A percentile compares a stretch with the other conserved stretches of the same genome.
phyloP scores from a whole-genome alignment of 2,888 invertebrate species.

The Sphaeridia pumilis region DNA sequence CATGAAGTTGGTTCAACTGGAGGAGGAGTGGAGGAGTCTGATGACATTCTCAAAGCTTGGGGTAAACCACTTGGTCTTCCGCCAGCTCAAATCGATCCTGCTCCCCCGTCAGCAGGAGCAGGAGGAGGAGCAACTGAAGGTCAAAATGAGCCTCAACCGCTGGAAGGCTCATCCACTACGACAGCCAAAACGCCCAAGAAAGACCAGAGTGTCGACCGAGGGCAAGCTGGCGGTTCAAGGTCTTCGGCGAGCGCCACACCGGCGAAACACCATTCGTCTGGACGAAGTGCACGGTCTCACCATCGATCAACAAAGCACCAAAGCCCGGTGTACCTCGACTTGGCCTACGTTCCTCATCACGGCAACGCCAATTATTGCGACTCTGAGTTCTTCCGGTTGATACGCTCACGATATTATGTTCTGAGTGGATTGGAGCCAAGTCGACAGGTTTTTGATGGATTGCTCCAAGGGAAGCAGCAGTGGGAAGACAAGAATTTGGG shows the following conservation, averaged over 20 bases:
- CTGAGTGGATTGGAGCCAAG: conserved; percentile 91
- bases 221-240: conserved; percentile 39
- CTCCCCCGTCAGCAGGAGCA: too few relatives aligned
- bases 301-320: conserved; percentile 24
- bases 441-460: conserved; percentile 81
- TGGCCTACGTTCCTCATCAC: conserved; percentile 92
- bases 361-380: conserved; percentile 91
- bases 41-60: conserved; percentile 68
- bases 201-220: conserved; percentile 31
- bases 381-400: conserved; percentile 84
- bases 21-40: too few relatives aligned
- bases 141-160: conserved; percentile 45
- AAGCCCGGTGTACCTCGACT: conserved; percentile 72
- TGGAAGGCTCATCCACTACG: background rate
- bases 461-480: conserved; percentile 87
- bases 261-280: conserved; percentile 36
- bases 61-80: conserved; percentile 84
- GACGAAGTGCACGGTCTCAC: conserved; percentile 19
- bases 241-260: conserved; percentile 39
- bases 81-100: conserved; percentile 46
- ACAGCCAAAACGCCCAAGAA: conserved; percentile 37
- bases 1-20: too few relatives aligned
- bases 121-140: conserved; percentile 49
- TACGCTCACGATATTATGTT: conserved; percentile 88
- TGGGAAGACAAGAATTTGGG: conserved; percentile 94